A percentile compares a stretch with the other conserved stretches of the same genome.
These are phyloP conservation scores for Salpingus planirostris DNA, from an alignment of 2,888 invertebrate species.

Conservation along the genomic window DNA sequence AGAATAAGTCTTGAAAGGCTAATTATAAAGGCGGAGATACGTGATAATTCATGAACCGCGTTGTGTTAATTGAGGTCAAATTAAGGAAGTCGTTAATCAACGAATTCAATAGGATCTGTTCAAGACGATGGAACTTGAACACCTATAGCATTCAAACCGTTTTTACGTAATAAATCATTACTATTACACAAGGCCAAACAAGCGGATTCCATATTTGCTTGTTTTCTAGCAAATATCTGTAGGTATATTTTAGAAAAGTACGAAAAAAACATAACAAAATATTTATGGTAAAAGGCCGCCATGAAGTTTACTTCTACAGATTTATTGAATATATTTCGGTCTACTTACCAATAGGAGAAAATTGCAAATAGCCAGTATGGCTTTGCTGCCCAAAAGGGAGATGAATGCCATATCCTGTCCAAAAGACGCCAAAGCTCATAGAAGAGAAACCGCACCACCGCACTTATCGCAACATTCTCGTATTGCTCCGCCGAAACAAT, in stretches of 20 bases:
- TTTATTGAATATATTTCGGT: no score
- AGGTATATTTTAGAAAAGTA: background rate
- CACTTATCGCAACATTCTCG: constrained; percentile 10
- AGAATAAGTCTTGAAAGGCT: no score
- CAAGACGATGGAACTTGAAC: no score
- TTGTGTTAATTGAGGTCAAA: constrained; percentile 11
- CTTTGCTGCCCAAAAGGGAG: constrained; percentile 50
- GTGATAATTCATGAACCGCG: constrained; percentile 7
- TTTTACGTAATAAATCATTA: no score
- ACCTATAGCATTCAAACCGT: no score
- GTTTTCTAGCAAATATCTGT: no score
- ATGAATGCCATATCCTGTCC: constrained; percentile 24
- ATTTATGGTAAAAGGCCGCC: no score
- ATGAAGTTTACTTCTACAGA: no score
- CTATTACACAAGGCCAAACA: no score
- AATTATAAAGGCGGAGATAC: constrained; percentile 6
- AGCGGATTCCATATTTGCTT: no score
- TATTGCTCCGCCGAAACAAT: constrained; percentile 15
- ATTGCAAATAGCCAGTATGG: constrained; percentile 58
- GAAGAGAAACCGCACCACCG: no score
- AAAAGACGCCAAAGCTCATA: constrained; percentile 3
- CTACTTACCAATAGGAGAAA: constrained; percentile 56
- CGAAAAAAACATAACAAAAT: background rate
- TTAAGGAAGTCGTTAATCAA: constrained; percentile 5
- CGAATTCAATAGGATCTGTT: background rate